Evolutionary conservation across 2,888 invertebrate genomes (phyloP), one percentile per base, ranked within the genome.

Genomic region (Drosophila falleni): DNA sequence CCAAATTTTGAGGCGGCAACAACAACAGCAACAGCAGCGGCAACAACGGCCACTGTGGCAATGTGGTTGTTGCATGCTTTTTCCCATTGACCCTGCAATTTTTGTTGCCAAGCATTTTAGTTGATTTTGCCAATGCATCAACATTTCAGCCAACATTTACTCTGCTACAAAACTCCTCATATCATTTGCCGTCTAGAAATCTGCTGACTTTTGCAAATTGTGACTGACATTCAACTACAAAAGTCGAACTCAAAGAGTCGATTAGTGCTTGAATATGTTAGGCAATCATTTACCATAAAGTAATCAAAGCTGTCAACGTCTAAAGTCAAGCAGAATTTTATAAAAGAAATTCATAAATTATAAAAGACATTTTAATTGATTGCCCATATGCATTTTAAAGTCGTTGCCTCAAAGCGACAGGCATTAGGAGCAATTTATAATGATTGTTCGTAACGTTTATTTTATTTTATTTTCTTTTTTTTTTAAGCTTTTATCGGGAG

Each of bases 381-480:
- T 54, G 44, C 6, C 54, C 42, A 41, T 15, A 46, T 47, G 49
- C 16, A 50, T 33, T 50, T 31, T 46, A 41, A 19, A 29, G 19
- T 50, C 63, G 47, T 59, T 16, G 58, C 47, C 8, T 4, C 3
- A 46, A 31, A 15, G 60, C 58, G 70, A 44, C 65, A 78, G 29
- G 54, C 68, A 66, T 71, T 67, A 58, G 80, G 60, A 51, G 35
- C 64, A 60, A 71, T 73, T 71, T 73, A 62, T 66, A 72, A 60
- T 65, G 60, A 41, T 47, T 49, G 23, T 55, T 23, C 49, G 49
- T 44, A 23, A 42, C n/a, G 46, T 16, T 49, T 44, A 13, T 9
- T 55, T 42, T 33, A 16, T 49, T 55, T 26, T n/a, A 13, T 41
- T 50, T 16, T 44, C 19, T 59, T 59, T 42, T 31, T 59, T 59